Base-by-base conservation (phyloP, 2,797 vertebrate genomes). In the Champsocephalus gunnari region DNA sequence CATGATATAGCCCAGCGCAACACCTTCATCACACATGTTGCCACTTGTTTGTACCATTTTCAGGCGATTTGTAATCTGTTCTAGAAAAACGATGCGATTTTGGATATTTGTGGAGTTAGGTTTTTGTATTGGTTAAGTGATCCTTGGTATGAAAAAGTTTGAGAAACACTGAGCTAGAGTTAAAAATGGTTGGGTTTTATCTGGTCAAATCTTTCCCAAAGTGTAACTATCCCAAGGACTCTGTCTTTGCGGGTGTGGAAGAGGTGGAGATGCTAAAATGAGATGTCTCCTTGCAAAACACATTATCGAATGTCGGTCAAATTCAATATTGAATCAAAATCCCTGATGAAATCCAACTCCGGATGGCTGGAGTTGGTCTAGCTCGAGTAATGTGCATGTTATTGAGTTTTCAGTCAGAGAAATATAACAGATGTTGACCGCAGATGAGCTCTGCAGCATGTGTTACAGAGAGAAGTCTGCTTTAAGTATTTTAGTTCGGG, bases 281-380 rank as follows among this genome's bases (percentile, higher is more conserved):
- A 66, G 78, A 82, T 89, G 73, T 70, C 34, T 48, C 34, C 76
- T 73, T 66, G 72, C 75, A 65, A 76, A 81, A 53, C 68, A 70
- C 43, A 84, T 84, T 71, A 84, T 85, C 19, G 14, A 54, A 79
- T 65, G 69, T 82, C 79, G 79, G 64, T 75, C 60, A 79, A 73
- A 79, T 68, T 62, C 49, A 82, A 68, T 83, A 82, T 78, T 81
- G 67, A 74, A 85, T 86, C 75, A 85, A 74, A 86, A 75, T 66
- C 83, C 78, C 75, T 66, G 81, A 87, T 81, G 82, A 86, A 86
- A 86, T 86, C 75, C 72, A 51, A 77, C 32, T 70, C 61, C 8
- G 60, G 76, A 77, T 79, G 75, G 24, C 51, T 79, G 69, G 21
- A 66, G 71, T 69, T 79, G 76, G 59, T 55, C 67, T 64, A 53